phyloP scores from a whole-genome alignment of 2,888 invertebrate genomes.

The Leptinotarsa juncta region DNA sequence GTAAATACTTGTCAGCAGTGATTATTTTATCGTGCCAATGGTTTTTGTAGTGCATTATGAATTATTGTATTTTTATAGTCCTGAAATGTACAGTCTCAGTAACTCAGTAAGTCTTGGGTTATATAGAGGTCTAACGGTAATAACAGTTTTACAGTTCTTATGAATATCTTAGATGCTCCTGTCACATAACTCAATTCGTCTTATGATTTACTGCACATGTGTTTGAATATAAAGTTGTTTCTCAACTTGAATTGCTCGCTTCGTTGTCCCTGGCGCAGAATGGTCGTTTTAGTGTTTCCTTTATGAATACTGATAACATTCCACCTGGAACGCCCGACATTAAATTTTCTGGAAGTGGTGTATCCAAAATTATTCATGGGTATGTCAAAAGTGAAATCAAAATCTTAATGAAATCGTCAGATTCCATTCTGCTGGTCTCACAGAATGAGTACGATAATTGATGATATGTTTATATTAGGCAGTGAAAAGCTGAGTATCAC shows the following conservation, averaged over 20 bases:
- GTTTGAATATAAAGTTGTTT: constrained; percentile 13
- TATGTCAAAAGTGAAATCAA: background rate
- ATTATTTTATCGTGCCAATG: no score
- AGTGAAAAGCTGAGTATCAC: no score
- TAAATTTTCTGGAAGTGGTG: background rate
- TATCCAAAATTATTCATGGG: background rate
- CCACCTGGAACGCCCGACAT: constrained; percentile 15
- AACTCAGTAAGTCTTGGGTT: no score
- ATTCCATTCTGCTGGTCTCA: no score
- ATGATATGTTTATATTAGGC: no score
- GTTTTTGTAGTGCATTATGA: background rate
- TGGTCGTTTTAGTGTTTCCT: constrained; percentile 2
- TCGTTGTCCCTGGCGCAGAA: constrained; percentile 13
- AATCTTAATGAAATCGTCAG: no score
- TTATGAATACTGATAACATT: constrained; percentile 24
- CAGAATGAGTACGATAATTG: no score
- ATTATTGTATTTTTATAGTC: no score
- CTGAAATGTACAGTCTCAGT: no score
- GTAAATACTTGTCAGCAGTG: no score
- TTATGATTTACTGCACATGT: constrained; percentile 16
- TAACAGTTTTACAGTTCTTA: constrained; percentile 15
- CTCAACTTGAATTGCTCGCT: constrained; percentile 15
- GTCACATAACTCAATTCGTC: constrained; percentile 21
- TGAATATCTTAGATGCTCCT: constrained; percentile 13
- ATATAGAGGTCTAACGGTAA: background rate